Evolutionary conservation across 2,113 vertebrate species (phyloP).

Genomic region (Muntiacus reevesi): DNA sequence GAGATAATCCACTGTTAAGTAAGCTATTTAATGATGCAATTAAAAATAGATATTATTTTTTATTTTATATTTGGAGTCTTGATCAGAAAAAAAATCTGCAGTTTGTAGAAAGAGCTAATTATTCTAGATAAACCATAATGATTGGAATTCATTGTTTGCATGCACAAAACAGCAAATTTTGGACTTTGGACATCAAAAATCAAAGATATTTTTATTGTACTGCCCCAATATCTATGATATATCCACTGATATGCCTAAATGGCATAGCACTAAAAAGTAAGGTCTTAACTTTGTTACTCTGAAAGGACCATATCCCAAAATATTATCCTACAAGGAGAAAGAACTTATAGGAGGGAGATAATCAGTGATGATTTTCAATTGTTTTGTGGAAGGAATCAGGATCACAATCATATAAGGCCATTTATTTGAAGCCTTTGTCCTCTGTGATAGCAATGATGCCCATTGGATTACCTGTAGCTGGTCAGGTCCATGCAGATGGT

Average conservation of each 20-base stretch:
- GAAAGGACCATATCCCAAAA: neutral
- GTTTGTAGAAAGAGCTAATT: neutral
- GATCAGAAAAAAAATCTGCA: neutral
- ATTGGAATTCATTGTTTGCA: neutral
- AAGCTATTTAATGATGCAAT: neutral
- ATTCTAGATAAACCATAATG: neutral
- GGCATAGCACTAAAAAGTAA: neutral
- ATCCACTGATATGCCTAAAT: neutral
- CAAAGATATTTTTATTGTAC: neutral
- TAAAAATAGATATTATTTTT: neutral
- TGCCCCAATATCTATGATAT: neutral
- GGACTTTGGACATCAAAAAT: neutral
- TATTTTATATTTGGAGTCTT: neutral
- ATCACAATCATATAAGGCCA: neutral
- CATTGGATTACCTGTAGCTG: neutral
- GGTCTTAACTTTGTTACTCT: neutral
- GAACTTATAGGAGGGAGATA: neutral
- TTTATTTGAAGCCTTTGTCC: slow-evolving; percentile 26
- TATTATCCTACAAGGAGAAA: neutral
- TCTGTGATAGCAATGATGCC: neutral
- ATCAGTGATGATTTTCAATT: slow-evolving; percentile 20
- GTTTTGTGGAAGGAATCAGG: neutral
- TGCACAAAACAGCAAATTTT: neutral
- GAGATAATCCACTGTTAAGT: neutral
- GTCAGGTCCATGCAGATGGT: neutral